Base-by-base conservation (phyloP, 2,797 vertebrate species). In the Ctenopoma kingsleyae region DNA sequence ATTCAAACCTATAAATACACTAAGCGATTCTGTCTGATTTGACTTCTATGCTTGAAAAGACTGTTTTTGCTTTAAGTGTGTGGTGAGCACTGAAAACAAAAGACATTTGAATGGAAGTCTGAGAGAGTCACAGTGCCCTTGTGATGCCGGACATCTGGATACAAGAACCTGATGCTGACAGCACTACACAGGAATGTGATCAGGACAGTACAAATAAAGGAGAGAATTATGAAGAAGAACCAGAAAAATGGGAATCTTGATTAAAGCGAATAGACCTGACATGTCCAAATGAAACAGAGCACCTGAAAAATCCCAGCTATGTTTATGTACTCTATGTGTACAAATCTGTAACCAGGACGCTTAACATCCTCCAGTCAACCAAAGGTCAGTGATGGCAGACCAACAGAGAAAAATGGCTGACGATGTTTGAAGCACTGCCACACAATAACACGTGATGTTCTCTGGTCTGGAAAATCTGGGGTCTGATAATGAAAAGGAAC, bases 1-100 rank as follows among this genome's bases (percentile, higher is more conserved):
- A 92, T 63, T 94, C 95, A 78, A 96, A 95, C 87, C 89, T 96
- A 73, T 96, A 93, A 93, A 80, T 51, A 32, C 5, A 38, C n/a
- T 4, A 60, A 57, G 4, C 40, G 50, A 74, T 48, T 78, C 54
- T 73, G 72, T 70, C 47, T 66, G 35, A 61, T 76, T 85, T 69
- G 67, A 73, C 25, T 55, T 56, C 67, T 58, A 62, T 68, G 82
- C 78, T 80, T 78, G 67, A 72, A 80, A 75, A 80, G 74, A 88
- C 60, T 10, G 46, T 74, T 85, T 83, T 77, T 69, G 74, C 78
- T 78, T 74, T 23, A 63, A 86, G 86, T 73, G 47, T 67, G 80
- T 71, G 83, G 68, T 48, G 49, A 79, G 84, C 85, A 85, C 81
- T 89, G 82, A 90, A 76, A 72, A 71, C 56, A 70, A 53, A 82